Evolutionary conservation across 2,888 invertebrate genomes (phyloP).

Genomic region (Nasonovia ribisnigri): DNA sequence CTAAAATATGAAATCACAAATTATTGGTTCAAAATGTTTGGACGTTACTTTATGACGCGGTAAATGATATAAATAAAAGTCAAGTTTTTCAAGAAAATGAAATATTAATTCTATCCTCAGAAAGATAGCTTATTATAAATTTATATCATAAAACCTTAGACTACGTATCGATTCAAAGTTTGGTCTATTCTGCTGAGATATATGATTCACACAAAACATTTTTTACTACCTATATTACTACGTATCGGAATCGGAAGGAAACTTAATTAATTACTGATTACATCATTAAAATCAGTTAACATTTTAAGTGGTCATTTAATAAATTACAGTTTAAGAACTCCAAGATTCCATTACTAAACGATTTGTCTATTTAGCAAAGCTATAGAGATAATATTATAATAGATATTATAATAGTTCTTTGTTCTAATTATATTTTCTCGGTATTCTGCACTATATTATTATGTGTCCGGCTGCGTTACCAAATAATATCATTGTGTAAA

Average conservation of each 20-base stretch:
- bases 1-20: too few relatives aligned
- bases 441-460: neutral
- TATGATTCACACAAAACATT: too few relatives aligned
- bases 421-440: neutral
- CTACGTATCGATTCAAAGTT: too few relatives aligned
- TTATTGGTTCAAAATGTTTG: too few relatives aligned
- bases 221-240: neutral
- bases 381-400: neutral
- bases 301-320: neutral
- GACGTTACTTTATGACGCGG: too few relatives aligned
- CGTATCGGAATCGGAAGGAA: neutral
- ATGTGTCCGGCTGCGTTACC: neutral
- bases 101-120: too few relatives aligned
- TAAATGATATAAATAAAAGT: too few relatives aligned
- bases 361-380: neutral
- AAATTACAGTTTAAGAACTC: neutral
- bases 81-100: too few relatives aligned
- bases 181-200: too few relatives aligned
- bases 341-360: neutral
- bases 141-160: too few relatives aligned
- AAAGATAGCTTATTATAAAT: too few relatives aligned
- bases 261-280: neutral
- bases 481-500: neutral
- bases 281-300: neutral
- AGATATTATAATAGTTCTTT: neutral